Conservation (phyloP, 1,140 invertebrate genomes). For the Hyles vespertilio region DNA sequence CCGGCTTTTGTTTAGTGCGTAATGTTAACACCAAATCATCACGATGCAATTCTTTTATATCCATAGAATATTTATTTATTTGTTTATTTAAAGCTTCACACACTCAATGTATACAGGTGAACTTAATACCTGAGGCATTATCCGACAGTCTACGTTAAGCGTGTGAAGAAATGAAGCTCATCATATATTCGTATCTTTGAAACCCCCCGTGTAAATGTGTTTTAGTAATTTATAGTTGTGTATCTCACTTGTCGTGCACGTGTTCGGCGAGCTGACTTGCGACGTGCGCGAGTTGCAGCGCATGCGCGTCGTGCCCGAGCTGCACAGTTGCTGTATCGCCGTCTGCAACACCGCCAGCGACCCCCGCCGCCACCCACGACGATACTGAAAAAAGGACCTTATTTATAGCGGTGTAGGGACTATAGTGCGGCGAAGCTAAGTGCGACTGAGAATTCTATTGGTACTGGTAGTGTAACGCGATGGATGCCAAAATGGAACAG, state of each 20-base stretch:
- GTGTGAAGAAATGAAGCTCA: neutral
- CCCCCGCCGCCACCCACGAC: neutral
- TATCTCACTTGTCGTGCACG: constrained; percentile 33
- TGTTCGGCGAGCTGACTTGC: constrained; percentile 27
- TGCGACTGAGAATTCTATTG: too few species aligned
- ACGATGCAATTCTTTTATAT: too few species aligned
- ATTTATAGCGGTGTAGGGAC: neutral
- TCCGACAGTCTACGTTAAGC: neutral
- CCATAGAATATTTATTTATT: neutral
- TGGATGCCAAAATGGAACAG: too few species aligned
- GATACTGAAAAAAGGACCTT: neutral
- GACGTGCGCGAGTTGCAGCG: constrained; percentile 36
- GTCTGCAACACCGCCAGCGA: constrained; percentile 24
- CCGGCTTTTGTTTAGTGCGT: too few species aligned
- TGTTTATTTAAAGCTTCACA: neutral
- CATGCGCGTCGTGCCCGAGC: constrained; percentile 17
- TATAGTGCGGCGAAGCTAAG: neutral
- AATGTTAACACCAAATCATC: too few species aligned
- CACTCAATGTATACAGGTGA: neutral
- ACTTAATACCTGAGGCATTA: neutral
- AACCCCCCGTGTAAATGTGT: neutral
- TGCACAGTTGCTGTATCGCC: constrained; percentile 30
- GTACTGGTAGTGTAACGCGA: too few species aligned
- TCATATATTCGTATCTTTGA: neutral
- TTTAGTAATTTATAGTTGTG: too few species aligned